A percentile compares a stretch with the other conserved stretches of the same genome.
phyloP scores from a whole-genome alignment of 1,140 invertebrate species.

The Eciton burchellii region DNA sequence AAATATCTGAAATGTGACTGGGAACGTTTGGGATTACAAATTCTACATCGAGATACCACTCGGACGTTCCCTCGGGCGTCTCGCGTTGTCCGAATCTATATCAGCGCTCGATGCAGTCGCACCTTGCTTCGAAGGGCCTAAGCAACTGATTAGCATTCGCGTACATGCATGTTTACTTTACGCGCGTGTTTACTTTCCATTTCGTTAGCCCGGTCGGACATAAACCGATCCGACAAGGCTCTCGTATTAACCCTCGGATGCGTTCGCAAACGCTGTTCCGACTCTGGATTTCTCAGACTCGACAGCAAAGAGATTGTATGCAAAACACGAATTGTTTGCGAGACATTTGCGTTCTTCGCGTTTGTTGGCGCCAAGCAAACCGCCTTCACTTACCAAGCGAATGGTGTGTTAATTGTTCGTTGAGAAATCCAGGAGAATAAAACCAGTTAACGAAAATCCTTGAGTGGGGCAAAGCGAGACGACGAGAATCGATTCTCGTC shows the following conservation, averaged over 20 bases:
- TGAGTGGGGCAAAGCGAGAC: background rate
- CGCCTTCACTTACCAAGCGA: background rate
- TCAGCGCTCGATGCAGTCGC: conserved; percentile 22
- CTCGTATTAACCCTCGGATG: conserved; percentile 48
- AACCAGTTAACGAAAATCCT: background rate
- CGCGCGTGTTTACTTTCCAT: conserved; percentile 40
- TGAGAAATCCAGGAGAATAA: background rate
- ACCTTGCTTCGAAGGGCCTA: conserved; percentile 70
- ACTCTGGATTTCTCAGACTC: background rate
- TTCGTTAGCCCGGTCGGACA: background rate
- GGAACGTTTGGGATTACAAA: background rate
- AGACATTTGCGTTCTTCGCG: background rate
- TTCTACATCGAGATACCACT: background rate
- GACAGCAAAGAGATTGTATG: background rate
- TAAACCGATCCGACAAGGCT: conserved; percentile 5
- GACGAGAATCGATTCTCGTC: conserved; percentile 10
- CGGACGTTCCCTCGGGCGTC: background rate
- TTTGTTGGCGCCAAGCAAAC: background rate
- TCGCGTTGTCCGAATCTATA: conserved; percentile 1
- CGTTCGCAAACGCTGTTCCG: background rate
- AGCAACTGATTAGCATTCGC: conserved; percentile 54
- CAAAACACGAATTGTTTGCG: too few species aligned
- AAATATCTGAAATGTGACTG: background rate
- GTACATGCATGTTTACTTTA: conserved; percentile 53
- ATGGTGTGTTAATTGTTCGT: background rate